Base-by-base conservation (phyloP, 2,113 vertebrate species). In the Connochaetes taurinus region DNA sequence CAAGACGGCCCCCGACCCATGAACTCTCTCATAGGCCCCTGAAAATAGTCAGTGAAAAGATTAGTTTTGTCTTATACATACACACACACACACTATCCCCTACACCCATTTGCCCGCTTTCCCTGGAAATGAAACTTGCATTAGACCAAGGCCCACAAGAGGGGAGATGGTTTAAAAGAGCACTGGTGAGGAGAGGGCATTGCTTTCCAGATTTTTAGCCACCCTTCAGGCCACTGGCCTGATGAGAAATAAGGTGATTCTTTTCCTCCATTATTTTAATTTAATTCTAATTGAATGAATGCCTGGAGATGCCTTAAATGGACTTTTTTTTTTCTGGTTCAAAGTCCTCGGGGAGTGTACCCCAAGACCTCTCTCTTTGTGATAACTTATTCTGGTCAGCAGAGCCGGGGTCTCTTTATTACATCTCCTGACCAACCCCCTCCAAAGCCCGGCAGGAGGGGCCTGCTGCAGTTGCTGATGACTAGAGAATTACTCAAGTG, bases 321-420 rank as follows among this genome's bases (percentile, higher is more conserved):
- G 98, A 98, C 98, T 97, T 96, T 98, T 98, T 98, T 98, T 98
- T 98, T 96, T 96, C 97, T 62, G 47, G 87, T 98, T 98, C 97
- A 97, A 98, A 98, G 98, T 99, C 98, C 98, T 98, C 52, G 53
- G 98, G 98, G 98, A 98, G 45, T 96, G 97, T 98, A 97, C 97
- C 98, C 98, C 98, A 98, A 98, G 98, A 97, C 98, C 98, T 98
- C 94, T 97, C 90, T 98, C 95, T 97, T 97, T 93, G 97, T 99
- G 98, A 99, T 99, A 99, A 99, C 99, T 99, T 99, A 99, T 98
- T 99, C 98, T 98, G 98, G 97, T 95, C 98, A 98, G 97, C 90
- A 94, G 94, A 98, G 90, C 96, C 52, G 80, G 94, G 43, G 92
- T 96, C 92, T 98, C 97, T 99, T 98, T 98, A 98, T 98, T 98